Conservation (phyloP, 2,888 invertebrate species). For the Temnothorax ravouxi region DNA sequence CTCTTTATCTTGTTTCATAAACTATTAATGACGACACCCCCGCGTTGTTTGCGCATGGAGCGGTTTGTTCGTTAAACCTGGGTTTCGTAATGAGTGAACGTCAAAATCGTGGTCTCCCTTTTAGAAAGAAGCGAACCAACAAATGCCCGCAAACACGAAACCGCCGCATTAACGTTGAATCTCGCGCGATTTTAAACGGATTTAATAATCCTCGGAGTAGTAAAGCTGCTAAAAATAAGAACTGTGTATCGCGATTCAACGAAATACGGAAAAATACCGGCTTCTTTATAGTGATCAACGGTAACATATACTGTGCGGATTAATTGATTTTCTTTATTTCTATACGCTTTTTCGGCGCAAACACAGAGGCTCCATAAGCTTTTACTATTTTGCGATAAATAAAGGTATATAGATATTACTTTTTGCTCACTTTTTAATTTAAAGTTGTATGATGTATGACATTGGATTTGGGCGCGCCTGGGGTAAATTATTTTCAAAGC, state of each 20-base stretch:
- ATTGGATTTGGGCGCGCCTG: not conserved
- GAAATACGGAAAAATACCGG: not conserved
- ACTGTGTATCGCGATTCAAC: not conserved
- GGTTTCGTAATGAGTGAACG: conserved; percentile 34
- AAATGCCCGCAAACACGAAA: conserved; percentile 33
- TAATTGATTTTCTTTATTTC: conserved; percentile 32
- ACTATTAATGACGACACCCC: conserved; percentile 43
- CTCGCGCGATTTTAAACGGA: conserved; percentile 26
- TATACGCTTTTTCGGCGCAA: not conserved
- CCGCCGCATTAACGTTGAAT: conserved; percentile 22
- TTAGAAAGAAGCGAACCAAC: conserved; percentile 23
- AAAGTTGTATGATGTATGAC: conserved; percentile 23
- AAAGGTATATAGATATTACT: conserved; percentile 18
- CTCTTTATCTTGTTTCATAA: conserved; percentile 27
- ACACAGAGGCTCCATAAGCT: not conserved
- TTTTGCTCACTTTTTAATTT: conserved; percentile 31
- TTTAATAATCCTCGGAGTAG: conserved; percentile 16
- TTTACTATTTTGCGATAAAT: conserved; percentile 23
- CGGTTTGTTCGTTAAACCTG: conserved; percentile 40
- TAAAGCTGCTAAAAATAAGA: conserved; percentile 22
- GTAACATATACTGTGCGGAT: not conserved
- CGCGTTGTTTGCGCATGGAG: conserved; percentile 27
- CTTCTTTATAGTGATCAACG: not conserved
- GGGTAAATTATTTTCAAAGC: conserved; percentile 39
- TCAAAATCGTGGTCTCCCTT: conserved; percentile 37